phyloP scores from a whole-genome alignment of 1,140 invertebrate species.

The Hycleus cichorii region DNA sequence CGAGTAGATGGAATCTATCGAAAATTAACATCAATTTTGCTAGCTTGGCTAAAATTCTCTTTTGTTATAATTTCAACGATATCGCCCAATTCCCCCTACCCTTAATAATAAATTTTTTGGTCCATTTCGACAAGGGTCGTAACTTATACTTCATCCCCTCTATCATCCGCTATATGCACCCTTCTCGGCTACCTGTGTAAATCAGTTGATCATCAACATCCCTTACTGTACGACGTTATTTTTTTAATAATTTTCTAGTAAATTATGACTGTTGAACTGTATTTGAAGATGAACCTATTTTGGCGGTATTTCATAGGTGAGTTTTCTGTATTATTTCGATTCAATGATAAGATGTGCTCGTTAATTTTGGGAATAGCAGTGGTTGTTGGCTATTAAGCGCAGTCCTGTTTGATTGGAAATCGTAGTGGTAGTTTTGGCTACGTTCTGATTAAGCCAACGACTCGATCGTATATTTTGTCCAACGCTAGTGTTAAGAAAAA shows the following conservation, averaged over 20 bases:
- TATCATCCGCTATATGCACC: slow-evolving; percentile 5
- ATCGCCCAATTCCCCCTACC: background rate
- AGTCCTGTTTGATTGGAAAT: slow-evolving; percentile 32
- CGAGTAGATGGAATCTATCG: background rate
- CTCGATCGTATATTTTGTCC: slow-evolving; percentile 19
- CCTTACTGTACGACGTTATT: background rate
- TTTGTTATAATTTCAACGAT: background rate
- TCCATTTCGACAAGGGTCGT: slow-evolving; percentile 19
- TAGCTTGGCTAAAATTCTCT: slow-evolving; percentile 16
- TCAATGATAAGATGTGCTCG: background rate
- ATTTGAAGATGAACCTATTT: slow-evolving; percentile 20
- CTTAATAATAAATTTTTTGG: slow-evolving; percentile 17
- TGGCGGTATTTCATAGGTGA: slow-evolving; percentile 20
- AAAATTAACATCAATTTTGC: slow-evolving; percentile 21
- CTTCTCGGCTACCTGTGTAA: slow-evolving; percentile 25
- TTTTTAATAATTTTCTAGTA: background rate
- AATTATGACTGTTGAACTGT: slow-evolving; percentile 14
- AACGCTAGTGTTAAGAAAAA: slow-evolving; percentile 27
- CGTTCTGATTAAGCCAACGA: slow-evolving; percentile 23
- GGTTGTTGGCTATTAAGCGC: slow-evolving; percentile 17
- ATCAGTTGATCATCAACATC: slow-evolving; percentile 28
- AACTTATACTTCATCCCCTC: slow-evolving; percentile 17
- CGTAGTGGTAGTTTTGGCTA: slow-evolving; percentile 9
- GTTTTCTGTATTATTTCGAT: background rate
- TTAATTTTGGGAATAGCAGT: slow-evolving; percentile 2